phyloP scores from a whole-genome alignment of 2,113 vertebrate species.

The Chlamydotis undulata region DNA sequence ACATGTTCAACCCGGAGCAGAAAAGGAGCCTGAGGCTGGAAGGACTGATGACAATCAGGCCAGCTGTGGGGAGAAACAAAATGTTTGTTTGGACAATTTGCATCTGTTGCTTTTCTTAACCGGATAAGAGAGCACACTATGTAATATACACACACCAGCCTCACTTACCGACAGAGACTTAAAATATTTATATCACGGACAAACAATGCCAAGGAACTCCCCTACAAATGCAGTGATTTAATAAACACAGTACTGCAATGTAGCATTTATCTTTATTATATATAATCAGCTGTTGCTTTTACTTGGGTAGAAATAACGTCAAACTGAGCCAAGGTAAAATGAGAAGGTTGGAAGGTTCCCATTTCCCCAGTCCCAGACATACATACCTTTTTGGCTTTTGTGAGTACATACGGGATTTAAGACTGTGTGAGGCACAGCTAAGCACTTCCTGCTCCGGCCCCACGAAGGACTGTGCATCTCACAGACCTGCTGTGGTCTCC shows the following conservation, averaged over 20 bases:
- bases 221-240: slow-evolving; percentile 64
- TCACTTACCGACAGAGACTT: slow-evolving; percentile 69
- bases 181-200: slow-evolving; percentile 78
- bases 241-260: slow-evolving; percentile 75
- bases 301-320: slow-evolving; percentile 41
- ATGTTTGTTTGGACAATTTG: slow-evolving; percentile 80
- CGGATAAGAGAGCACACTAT: slow-evolving; percentile 68
- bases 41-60: slow-evolving; percentile 23
- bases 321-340: slow-evolving; percentile 36
- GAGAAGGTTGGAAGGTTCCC: slow-evolving; percentile 31
- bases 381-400: slow-evolving; percentile 34
- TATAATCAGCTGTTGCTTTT: slow-evolving; percentile 65
- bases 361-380: neutral
- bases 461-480: neutral
- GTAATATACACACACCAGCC: slow-evolving; percentile 76
- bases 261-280: slow-evolving; percentile 68
- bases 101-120: slow-evolving; percentile 75
- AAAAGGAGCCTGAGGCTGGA: neutral
- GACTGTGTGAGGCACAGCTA: neutral
- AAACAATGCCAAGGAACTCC: slow-evolving; percentile 78
- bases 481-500: neutral
- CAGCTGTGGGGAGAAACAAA: slow-evolving; percentile 73
- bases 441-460: neutral
- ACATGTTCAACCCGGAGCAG: neutral
- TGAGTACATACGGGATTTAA: neutral